Evolutionary conservation across 2,888 invertebrate species (phyloP), one percentile per base, ranked within the genome.

Genomic region (Amorpha juglandis): DNA sequence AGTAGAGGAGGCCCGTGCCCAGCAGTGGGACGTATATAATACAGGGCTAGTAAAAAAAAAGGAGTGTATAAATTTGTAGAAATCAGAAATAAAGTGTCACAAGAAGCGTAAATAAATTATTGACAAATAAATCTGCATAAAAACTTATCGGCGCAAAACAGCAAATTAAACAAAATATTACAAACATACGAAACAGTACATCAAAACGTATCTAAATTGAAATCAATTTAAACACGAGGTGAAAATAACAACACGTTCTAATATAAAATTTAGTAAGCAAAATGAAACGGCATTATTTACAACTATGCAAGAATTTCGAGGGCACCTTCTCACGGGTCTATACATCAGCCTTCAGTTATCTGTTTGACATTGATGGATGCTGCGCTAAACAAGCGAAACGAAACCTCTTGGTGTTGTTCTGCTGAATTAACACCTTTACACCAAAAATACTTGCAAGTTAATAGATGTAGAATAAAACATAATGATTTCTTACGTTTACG

Each of bases 331-430:
- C 70, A 67, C 69, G 69, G 66, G 74, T 74, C 73, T 75, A 77
- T 79, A 83, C 80, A 84, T 84, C 84, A 80, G 78, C 71, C 70
- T 80, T 81, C 72, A 78, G 78, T 83, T 85, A 85, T 84, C 84
- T 81, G 74, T 68, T 70, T 74, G 86, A 86, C 86, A 66, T 80
- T 86, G 86, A 87, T 86, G 76, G 82, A 86, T 86, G 82, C 66
- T 67, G 62, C 63, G 76, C 78, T 80, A 78, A 85, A 83, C 79
- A 84, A 81, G 72, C 67, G 67, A 67, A 67, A 63, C 63, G 58
- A 67, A 58, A 62, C 63, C 33, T 58, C 51, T 55, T 58, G 16
- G 50, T 64, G 58, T 19, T 27, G 33, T 58, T 50, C 48, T 65
- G 67, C 67, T 67, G 64, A 62, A 64, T 64, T 52, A 67, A 64